Evolutionary conservation across 1,140 invertebrate genomes (phyloP).

Genomic region (Eumeta japonica): DNA sequence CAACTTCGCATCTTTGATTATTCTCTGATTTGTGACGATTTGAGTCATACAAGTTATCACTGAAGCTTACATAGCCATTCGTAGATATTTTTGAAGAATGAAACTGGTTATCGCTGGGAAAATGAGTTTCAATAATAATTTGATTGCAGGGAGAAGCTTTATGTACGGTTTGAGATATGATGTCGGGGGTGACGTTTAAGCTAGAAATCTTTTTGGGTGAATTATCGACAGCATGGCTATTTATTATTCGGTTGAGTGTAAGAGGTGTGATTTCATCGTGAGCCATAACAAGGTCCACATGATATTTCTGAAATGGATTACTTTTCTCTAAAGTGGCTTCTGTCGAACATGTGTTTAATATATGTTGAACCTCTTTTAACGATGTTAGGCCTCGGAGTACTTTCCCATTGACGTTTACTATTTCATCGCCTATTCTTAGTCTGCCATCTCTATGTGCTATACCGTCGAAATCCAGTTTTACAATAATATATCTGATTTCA

Average conservation of each 20-base stretch:
- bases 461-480: conserved; percentile 76
- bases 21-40: conserved; percentile 15
- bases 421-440: conserved; percentile 78
- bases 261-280: conserved; percentile 58
- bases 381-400: conserved; percentile 73
- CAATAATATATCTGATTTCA: conserved; percentile 76
- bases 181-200: conserved; percentile 41
- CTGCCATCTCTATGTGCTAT: conserved; percentile 82
- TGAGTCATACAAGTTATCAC: conserved; percentile 15
- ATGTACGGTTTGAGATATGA: conserved; percentile 47
- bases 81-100: conserved; percentile 17
- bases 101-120: conserved; percentile 36
- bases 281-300: conserved; percentile 65
- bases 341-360: conserved; percentile 55
- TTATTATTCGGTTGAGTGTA: conserved; percentile 43
- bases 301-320: conserved; percentile 52
- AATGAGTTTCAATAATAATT: conserved; percentile 47
- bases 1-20: conserved; percentile 34
- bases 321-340: conserved; percentile 45
- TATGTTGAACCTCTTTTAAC: conserved; percentile 63
- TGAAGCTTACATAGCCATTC: conserved; percentile 17
- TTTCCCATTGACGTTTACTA: conserved; percentile 82
- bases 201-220: conserved; percentile 16
- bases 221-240: conserved; percentile 31
- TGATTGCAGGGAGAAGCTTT: conserved; percentile 37